Percentiles rank a stretch among this genome's conserved stretches.
phyloP scores from a whole-genome alignment of 2,888 invertebrate genomes.

The Trichogramma evanescens region DNA sequence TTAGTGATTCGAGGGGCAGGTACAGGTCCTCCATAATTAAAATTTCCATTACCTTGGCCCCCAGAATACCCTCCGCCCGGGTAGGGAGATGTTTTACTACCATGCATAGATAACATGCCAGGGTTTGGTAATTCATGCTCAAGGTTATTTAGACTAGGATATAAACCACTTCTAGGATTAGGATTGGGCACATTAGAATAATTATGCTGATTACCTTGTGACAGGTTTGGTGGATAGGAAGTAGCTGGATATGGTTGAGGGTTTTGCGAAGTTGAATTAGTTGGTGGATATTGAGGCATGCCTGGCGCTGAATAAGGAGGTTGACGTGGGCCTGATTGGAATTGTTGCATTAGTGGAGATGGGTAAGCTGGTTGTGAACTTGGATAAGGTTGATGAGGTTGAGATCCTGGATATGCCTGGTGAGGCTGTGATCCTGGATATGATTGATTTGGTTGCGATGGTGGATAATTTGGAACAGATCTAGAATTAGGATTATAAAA shows the following conservation, averaged over 20 bases:
- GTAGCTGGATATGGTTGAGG: background rate
- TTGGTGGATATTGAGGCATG: constrained; percentile 4
- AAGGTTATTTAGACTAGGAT: constrained; percentile 26
- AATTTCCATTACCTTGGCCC: constrained; percentile 39
- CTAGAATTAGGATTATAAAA: constrained; percentile 15
- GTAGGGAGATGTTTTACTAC: constrained; percentile 25
- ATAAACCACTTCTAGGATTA: constrained; percentile 17
- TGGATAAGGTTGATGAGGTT: constrained; percentile 13
- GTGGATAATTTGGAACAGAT: constrained; percentile 16
- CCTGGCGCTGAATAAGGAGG: constrained; percentile 11
- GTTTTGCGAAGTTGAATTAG: background rate
- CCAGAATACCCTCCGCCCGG: constrained; percentile 36
- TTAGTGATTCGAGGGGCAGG: constrained; percentile 36
- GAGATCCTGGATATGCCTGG: constrained; percentile 7
- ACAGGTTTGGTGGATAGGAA: background rate
- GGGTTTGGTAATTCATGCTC: constrained; percentile 22
- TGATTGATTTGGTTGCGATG: constrained; percentile 15
- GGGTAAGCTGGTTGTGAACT: constrained; percentile 17
- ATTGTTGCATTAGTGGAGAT: constrained; percentile 21
- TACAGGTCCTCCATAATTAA: constrained; percentile 30
- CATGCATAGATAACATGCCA: constrained; percentile 9
- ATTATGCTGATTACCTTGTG: background rate
- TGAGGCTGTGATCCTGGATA: constrained; percentile 18
- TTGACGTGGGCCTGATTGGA: constrained; percentile 20
- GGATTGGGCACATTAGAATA: constrained; percentile 8